Conservation (phyloP, 2,888 invertebrate species). For the Drosophila mettleri region DNA sequence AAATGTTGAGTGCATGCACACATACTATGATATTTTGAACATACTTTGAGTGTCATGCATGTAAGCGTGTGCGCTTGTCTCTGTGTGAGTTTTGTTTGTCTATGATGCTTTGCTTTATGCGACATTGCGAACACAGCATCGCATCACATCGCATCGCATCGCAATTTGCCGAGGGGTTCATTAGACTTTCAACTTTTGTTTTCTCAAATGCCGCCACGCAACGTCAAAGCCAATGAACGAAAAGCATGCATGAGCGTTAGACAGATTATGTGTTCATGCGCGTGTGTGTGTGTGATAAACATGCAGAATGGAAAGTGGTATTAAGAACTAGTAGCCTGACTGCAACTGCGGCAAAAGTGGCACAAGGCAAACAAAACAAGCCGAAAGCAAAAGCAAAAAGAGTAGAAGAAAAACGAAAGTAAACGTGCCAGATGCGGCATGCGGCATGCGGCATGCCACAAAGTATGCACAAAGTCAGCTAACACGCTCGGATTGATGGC, state of each 20-base stretch:
- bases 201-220: slow-evolving; percentile 37
- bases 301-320: background rate
- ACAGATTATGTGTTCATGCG: slow-evolving; percentile 14
- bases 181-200: slow-evolving; percentile 72
- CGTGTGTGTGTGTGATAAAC: slow-evolving; percentile 2
- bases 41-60: background rate
- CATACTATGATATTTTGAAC: slow-evolving; percentile 23
- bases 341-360: slow-evolving; percentile 61
- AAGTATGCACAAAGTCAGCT: slow-evolving; percentile 47
- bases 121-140: slow-evolving; percentile 28
- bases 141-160: slow-evolving; percentile 17
- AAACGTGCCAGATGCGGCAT: slow-evolving; percentile 54
- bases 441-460: slow-evolving; percentile 32
- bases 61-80: background rate
- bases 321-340: slow-evolving; percentile 11
- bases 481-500: slow-evolving; percentile 8
- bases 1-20: slow-evolving; percentile 33
- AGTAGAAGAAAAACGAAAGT: slow-evolving; percentile 25
- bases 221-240: slow-evolving; percentile 78
- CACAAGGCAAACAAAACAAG: slow-evolving; percentile 46
- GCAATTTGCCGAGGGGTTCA: slow-evolving; percentile 73
- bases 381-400: slow-evolving; percentile 27
- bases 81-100: slow-evolving; percentile 15
- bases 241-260: slow-evolving; percentile 60
- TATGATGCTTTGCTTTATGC: slow-evolving; percentile 49